Evolutionary conservation across 2,113 vertebrate species (phyloP).

Genomic region (Prochilodus magdalenae): DNA sequence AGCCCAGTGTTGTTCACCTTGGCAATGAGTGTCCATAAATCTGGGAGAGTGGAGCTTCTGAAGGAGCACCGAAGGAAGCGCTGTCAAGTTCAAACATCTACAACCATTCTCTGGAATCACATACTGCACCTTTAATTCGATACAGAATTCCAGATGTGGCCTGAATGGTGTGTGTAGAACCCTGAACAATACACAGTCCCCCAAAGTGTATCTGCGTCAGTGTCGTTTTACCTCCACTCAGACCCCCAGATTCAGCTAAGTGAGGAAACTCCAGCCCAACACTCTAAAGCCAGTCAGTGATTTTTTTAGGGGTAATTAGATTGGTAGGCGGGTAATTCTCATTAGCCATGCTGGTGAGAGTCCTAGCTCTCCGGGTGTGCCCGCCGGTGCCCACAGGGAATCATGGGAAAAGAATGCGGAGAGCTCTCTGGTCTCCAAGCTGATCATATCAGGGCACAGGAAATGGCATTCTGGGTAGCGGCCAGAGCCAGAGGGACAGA

Average conservation of each 20-base stretch:
- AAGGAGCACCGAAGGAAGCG: too few relatives aligned
- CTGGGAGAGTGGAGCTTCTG: too few relatives aligned
- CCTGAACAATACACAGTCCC: too few relatives aligned
- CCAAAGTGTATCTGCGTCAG: too few relatives aligned
- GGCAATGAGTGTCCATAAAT: too few relatives aligned
- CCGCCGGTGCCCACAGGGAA: slow-evolving; percentile 73
- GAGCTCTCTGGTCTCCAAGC: slow-evolving; percentile 65
- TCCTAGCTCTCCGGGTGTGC: slow-evolving; percentile 49
- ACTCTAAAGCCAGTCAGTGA: background rate
- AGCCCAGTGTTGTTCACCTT: too few relatives aligned
- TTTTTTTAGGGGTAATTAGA: slow-evolving; percentile 18
- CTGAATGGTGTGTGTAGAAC: too few relatives aligned
- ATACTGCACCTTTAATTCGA: too few relatives aligned
- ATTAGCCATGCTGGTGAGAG: slow-evolving; percentile 36
- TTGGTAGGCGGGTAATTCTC: slow-evolving; percentile 27
- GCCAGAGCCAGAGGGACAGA: slow-evolving; percentile 45
- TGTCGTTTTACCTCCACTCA: background rate
- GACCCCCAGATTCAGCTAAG: background rate
- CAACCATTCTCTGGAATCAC: too few relatives aligned
- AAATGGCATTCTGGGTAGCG: slow-evolving; percentile 68
- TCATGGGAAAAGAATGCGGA: slow-evolving; percentile 80
- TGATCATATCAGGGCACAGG: slow-evolving; percentile 78
- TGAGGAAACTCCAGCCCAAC: background rate
- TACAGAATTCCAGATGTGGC: too few relatives aligned
- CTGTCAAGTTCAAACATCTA: too few relatives aligned